A percentile compares a stretch with the other conserved stretches of the same genome.
Conservation (phyloP, 2,888 invertebrate species). For the Drosophila rubida region DNA sequence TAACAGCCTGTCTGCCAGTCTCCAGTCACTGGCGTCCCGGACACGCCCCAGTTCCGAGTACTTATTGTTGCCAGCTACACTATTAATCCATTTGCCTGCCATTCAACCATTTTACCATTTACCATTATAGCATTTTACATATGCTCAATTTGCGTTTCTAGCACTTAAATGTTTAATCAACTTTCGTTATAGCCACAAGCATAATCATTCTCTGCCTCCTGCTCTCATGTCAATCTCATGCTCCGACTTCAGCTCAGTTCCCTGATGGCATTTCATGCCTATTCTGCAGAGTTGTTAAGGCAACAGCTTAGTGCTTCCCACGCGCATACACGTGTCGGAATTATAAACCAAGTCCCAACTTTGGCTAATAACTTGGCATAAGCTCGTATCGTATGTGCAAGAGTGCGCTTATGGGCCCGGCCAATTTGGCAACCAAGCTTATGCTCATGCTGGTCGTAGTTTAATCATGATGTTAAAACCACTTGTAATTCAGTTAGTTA, state of each 20-base stretch:
- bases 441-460: conserved; percentile 10
- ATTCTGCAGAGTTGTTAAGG: conserved; percentile 17
- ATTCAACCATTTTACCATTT: conserved; percentile 31
- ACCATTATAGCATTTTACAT: conserved; percentile 12
- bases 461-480: conserved; percentile 15
- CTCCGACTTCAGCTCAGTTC: background rate
- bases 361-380: conserved; percentile 22
- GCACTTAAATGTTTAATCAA: conserved; percentile 42
- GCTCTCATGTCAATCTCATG: background rate
- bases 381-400: background rate
- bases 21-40: conserved; percentile 2
- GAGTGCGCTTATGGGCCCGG: conserved; percentile 1
- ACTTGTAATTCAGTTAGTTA: conserved; percentile 11
- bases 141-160: conserved; percentile 46
- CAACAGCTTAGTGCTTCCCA: conserved; percentile 16
- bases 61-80: conserved; percentile 27
- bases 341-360: conserved; percentile 7
- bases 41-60: background rate
- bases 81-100: conserved; percentile 46
- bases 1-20: background rate
- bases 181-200: conserved; percentile 14
- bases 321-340: conserved; percentile 21
- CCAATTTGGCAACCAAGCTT: conserved; percentile 14
- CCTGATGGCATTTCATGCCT: conserved; percentile 1
- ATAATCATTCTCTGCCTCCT: background rate